phyloP scores from a whole-genome alignment of 2,113 vertebrate species.

The Eptesicus fuscus region DNA sequence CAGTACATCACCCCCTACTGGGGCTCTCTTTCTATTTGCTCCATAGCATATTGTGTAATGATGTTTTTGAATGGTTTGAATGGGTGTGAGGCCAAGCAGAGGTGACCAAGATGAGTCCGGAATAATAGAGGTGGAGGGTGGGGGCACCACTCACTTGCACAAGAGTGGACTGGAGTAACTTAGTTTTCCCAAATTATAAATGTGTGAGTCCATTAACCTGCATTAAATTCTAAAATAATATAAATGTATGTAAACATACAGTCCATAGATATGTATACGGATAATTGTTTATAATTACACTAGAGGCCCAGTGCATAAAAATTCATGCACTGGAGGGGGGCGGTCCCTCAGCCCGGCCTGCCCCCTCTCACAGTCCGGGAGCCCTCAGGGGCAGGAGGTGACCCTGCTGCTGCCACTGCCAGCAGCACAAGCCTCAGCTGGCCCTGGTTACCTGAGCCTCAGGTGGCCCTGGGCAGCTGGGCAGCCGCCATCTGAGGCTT shows the following conservation, averaged over 20 bases:
- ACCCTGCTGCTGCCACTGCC: too few relatives aligned
- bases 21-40: background rate
- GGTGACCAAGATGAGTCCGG: background rate
- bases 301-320: too few relatives aligned
- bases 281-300: background rate
- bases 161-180: background rate
- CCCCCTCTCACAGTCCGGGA: too few relatives aligned
- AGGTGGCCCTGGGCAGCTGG: too few relatives aligned
- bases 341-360: too few relatives aligned
- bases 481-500: too few relatives aligned
- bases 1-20: background rate
- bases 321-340: too few relatives aligned
- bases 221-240: background rate
- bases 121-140: background rate
- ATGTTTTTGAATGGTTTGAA: background rate
- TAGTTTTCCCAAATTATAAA: conserved; percentile 11
- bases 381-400: too few relatives aligned
- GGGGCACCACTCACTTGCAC: background rate
- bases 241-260: background rate
- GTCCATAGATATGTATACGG: background rate
- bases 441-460: too few relatives aligned
- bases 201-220: background rate
- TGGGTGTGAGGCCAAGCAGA: background rate
- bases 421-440: too few relatives aligned
- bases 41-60: background rate